Base-by-base conservation (phyloP, 1,140 invertebrate genomes). In the Euschistus heros region DNA sequence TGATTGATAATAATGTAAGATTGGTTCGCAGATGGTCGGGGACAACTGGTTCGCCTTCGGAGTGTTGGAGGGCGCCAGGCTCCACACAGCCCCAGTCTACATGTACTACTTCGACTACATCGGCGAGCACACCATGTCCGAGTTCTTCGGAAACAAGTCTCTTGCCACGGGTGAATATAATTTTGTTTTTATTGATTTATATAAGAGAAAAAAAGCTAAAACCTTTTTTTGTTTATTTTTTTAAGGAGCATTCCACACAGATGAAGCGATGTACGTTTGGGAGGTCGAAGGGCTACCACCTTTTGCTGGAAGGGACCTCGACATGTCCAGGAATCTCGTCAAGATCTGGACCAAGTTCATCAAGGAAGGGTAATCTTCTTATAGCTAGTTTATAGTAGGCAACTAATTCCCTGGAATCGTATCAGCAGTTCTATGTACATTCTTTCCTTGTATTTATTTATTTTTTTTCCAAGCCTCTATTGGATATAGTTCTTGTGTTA, bases 271-370 rank as follows among this genome's bases (percentile, higher is more conserved):
- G 24, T 57, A 57, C 13, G 7, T 57, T 14, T 57, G 54, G 54
- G 18, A 57, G 26, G 18, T 24, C 2, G 22, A 20, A 18, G 54
- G 54, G 15, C 2, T 57, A 6, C 54, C 54, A 2, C 54, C 54
- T 2, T 22, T 26, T 27, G 24, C 4, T 14, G 54, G 54, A 2
- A 22, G n/a, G 10, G 18, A 26, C 26, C 24, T 24, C 2, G 20
- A 57, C 6, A 27, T 57, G 15, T 57, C 54, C 1, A 22, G 24
- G 26, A 24, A 57, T 27, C 54, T 57, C 1, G n/a, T 57, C 24
- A 26, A 57, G 24, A 22, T 57, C 10, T 57, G 18, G 20, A 57
- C 54, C 22, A 57, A 57, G 18, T 57, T 57, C 54, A 57, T 57
- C 18, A 24, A 17, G 3, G 15, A 57, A 3, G 54, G 54, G 54